Conservation (phyloP, 2,113 vertebrate species). For the Mirounga angustirostris region DNA sequence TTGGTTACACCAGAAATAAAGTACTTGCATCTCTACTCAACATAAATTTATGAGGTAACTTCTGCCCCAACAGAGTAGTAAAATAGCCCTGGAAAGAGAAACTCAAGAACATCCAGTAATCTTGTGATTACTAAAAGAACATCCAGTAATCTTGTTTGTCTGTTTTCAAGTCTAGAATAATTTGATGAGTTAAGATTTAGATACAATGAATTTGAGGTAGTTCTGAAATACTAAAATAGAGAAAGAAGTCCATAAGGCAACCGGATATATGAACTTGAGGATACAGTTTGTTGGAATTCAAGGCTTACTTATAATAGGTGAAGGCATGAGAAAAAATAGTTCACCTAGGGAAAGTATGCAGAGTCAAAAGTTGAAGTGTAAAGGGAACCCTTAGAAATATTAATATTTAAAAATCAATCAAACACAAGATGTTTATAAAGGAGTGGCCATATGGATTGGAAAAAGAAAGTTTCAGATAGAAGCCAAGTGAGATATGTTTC, state of each 20-base stretch:
- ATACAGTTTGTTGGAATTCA: not conserved
- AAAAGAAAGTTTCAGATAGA: constrained; percentile 30
- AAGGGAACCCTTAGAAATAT: not conserved
- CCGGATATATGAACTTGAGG: not conserved
- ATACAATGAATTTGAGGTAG: not conserved
- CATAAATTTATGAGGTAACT: not conserved
- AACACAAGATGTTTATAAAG: not conserved
- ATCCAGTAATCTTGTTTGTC: not conserved
- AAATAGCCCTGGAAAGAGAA: not conserved
- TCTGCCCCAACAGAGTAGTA: not conserved
- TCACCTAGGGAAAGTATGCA: not conserved
- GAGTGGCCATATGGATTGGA: not conserved
- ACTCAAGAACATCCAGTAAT: not conserved
- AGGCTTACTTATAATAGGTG: not conserved
- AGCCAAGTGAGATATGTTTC: not conserved
- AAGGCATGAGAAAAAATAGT: not conserved
- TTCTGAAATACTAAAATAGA: not conserved
- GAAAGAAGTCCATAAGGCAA: not conserved
- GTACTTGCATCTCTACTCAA: not conserved
- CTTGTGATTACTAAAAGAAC: not conserved
- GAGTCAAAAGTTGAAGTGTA: not conserved
- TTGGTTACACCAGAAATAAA: not conserved
- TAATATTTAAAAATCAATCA: not conserved
- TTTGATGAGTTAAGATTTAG: not conserved
- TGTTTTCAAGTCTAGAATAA: not conserved